Percentiles rank a stretch among this genome's conserved stretches.
Conservation (phyloP, 2,113 vertebrate genomes). For the Calypte anna region DNA sequence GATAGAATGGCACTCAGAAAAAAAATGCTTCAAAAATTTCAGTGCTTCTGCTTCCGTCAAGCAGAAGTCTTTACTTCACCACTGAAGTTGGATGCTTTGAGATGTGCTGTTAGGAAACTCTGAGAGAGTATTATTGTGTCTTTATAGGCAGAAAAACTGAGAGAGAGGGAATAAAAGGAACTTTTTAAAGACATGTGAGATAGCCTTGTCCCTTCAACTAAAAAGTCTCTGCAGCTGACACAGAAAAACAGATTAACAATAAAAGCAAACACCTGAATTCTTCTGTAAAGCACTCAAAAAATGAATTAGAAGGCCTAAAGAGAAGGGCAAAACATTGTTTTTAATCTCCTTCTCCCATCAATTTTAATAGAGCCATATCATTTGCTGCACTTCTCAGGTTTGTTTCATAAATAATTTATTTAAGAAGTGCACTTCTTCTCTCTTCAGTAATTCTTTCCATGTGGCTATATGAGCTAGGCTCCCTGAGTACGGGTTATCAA, state of each 20-base stretch:
- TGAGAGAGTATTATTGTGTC: neutral
- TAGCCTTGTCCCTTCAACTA: neutral
- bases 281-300: neutral
- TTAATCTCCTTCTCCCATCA: neutral
- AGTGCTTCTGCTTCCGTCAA: neutral
- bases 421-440: neutral
- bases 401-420: neutral
- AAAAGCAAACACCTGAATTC: neutral
- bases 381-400: neutral
- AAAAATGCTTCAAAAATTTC: neutral
- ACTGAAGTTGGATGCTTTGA: neutral
- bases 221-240: neutral
- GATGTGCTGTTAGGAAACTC: neutral
- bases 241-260: neutral
- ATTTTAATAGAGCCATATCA: neutral
- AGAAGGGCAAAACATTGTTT: neutral
- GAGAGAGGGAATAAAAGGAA: neutral
- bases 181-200: neutral
- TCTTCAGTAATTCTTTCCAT: neutral
- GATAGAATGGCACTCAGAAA: neutral
- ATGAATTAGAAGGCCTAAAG: neutral
- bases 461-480: neutral
- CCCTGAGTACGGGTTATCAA: fast-evolving
- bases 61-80: neutral
- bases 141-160: neutral